Percentiles rank a stretch among this genome's conserved stretches.
Conservation (phyloP, 1,140 invertebrate genomes). For the Drosophila albomicans region DNA sequence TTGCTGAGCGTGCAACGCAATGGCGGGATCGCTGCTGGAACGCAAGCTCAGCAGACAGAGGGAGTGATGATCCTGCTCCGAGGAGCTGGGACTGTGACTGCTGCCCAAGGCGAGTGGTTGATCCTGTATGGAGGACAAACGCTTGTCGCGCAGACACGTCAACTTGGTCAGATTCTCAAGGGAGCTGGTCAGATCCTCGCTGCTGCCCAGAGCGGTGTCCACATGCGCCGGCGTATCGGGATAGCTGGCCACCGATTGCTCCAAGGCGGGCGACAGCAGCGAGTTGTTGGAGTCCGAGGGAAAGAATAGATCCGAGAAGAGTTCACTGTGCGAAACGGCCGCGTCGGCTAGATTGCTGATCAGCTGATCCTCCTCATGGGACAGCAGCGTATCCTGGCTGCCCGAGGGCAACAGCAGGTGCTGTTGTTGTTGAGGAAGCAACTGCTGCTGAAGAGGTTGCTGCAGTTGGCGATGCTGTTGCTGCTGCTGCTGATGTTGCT, state of each 20-base stretch:
- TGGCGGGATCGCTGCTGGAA: constrained; percentile 82
- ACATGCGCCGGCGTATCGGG: constrained; percentile 46
- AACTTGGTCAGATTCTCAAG: constrained; percentile 81
- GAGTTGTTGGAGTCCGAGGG: constrained; percentile 81
- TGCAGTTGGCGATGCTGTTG: constrained; percentile 55
- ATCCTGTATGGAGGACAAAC: constrained; percentile 84
- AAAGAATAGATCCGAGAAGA: constrained; percentile 82
- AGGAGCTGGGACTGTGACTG: constrained; percentile 66
- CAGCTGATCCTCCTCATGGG: constrained; percentile 79
- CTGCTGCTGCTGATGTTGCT: constrained; percentile 51
- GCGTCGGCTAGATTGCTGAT: constrained; percentile 76
- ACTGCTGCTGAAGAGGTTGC: constrained; percentile 52
- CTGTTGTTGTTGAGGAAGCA: constrained; percentile 54
- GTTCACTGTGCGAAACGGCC: constrained; percentile 72
- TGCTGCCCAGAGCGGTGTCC: constrained; percentile 52
- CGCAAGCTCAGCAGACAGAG: constrained; percentile 75
- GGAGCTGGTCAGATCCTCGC: constrained; percentile 76
- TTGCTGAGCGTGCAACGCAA: constrained; percentile 74
- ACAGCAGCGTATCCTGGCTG: constrained; percentile 63
- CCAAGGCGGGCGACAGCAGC: constrained; percentile 66
- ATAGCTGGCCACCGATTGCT: constrained; percentile 59
- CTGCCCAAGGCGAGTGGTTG: constrained; percentile 72
- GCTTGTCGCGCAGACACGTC: constrained; percentile 81
- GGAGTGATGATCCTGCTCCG: constrained; percentile 63
- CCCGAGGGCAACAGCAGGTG: constrained; percentile 52